Evolutionary conservation across 1,140 invertebrate species (phyloP).

Genomic region (Leptonema lineaticorne): DNA sequence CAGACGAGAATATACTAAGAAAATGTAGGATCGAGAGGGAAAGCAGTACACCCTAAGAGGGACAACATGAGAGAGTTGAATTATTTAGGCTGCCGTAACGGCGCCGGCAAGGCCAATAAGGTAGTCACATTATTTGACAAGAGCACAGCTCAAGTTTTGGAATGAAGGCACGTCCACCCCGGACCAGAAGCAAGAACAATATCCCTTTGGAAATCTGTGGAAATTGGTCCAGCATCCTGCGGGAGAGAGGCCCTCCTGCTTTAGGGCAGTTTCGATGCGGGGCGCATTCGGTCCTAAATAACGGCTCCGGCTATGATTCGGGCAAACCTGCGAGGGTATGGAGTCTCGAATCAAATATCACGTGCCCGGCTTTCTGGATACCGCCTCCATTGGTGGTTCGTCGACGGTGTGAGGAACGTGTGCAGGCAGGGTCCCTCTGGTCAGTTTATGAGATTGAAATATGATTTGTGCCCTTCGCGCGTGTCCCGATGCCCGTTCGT

Average conservation of each 20-base stretch:
- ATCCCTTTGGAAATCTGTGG: conserved; percentile 41
- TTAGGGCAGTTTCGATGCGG: conserved; percentile 41
- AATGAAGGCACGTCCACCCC: conserved; percentile 16
- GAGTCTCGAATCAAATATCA: conserved; percentile 38
- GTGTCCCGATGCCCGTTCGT: conserved; percentile 39
- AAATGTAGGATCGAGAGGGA: too few species aligned
- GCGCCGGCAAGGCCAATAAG: conserved; percentile 19
- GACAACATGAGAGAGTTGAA: background rate
- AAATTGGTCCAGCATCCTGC: conserved; percentile 38
- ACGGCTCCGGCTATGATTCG: conserved; percentile 34
- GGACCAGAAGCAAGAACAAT: conserved; percentile 28
- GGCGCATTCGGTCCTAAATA: conserved; percentile 40
- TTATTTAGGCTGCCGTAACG: background rate
- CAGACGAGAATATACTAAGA: too few species aligned
- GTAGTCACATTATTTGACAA: conserved; percentile 34
- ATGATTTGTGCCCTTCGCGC: conserved; percentile 42
- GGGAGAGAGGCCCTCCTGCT: conserved; percentile 34
- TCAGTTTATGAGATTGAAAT: conserved; percentile 44
- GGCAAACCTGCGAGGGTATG: background rate
- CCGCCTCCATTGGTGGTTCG: too few species aligned
- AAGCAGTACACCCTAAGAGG: too few species aligned
- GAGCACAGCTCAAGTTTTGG: conserved; percentile 17
- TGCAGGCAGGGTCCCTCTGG: conserved; percentile 32
- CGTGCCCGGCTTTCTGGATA: conserved; percentile 33
- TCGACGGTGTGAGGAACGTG: conserved; percentile 4